Evolutionary conservation across 2,113 vertebrate genomes (phyloP).

Genomic region (Dicaeum eximium): DNA sequence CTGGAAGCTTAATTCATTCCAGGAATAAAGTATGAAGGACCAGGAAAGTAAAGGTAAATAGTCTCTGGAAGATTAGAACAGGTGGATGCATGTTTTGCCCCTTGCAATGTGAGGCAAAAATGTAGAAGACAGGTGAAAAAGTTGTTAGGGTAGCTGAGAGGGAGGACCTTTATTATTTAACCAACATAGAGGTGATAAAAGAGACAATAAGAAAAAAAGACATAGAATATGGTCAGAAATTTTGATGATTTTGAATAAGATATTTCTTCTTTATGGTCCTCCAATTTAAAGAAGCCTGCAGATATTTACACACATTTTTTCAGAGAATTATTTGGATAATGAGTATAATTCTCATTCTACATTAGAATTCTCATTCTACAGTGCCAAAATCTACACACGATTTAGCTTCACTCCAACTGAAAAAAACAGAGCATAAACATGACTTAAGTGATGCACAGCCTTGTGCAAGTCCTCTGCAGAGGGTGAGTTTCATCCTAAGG

Average conservation of each 20-base stretch:
- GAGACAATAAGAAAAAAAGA: not conserved
- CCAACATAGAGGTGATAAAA: not conserved
- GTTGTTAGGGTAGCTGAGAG: not conserved
- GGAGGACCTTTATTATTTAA: not conserved
- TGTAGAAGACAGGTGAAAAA: not conserved
- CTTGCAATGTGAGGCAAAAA: not conserved
- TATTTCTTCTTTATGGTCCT: not conserved
- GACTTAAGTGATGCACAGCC: not conserved
- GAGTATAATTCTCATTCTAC: not conserved
- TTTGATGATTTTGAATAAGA: not conserved
- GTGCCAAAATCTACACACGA: not conserved
- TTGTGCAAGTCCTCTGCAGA: not conserved
- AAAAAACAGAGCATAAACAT: not conserved
- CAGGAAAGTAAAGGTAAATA: not conserved
- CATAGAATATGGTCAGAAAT: not conserved
- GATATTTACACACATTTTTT: not conserved
- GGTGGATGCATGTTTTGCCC: not conserved
- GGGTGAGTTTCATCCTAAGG: not conserved
- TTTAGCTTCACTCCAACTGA: not conserved
- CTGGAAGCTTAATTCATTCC: not conserved
- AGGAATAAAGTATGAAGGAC: not conserved
- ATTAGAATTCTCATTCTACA: not conserved
- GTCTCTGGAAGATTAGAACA: not conserved
- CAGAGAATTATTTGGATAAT: not conserved
- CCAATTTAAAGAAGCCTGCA: not conserved